phyloP scores from a whole-genome alignment of 2,888 invertebrate genomes.

The Podotricha telesiphe region DNA sequence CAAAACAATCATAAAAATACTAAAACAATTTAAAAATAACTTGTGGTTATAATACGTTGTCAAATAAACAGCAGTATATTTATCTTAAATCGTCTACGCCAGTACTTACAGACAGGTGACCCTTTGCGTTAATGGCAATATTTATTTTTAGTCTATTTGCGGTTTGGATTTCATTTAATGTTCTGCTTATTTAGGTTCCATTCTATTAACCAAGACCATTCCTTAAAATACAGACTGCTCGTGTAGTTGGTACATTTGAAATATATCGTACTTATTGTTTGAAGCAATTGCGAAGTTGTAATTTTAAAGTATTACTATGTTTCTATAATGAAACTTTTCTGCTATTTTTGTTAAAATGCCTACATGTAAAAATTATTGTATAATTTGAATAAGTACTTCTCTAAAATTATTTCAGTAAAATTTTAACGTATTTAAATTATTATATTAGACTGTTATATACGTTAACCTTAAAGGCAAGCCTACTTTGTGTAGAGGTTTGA shows the following conservation, averaged over 20 bases:
- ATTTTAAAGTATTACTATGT: not conserved
- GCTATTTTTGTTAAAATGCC: not conserved
- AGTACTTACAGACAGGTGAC: not conserved
- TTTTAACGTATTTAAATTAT: not conserved
- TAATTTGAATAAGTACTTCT: not conserved
- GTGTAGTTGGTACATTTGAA: conserved; percentile 15
- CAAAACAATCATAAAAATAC: not conserved
- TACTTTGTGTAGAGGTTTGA: not conserved
- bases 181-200: conserved; percentile 64
- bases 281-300: not conserved
- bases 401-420: not conserved
- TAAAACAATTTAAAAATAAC: not conserved
- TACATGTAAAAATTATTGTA: not conserved
- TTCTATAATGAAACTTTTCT: not conserved
- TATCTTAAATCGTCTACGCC: conserved; percentile 41
- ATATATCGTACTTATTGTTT: conserved; percentile 7
- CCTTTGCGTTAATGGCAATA: conserved; percentile 41
- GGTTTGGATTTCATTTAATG: conserved; percentile 63
- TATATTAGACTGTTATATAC: not conserved
- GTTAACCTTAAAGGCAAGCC: not conserved
- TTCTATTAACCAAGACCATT: conserved; percentile 50
- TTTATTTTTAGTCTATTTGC: conserved; percentile 56
- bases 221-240: conserved; percentile 44
- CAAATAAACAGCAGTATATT: not conserved
- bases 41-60: not conserved